Evolutionary conservation across 2,797 vertebrate genomes (phyloP), one percentile per base, ranked within the genome.

Genomic region (Monodelphis domestica): DNA sequence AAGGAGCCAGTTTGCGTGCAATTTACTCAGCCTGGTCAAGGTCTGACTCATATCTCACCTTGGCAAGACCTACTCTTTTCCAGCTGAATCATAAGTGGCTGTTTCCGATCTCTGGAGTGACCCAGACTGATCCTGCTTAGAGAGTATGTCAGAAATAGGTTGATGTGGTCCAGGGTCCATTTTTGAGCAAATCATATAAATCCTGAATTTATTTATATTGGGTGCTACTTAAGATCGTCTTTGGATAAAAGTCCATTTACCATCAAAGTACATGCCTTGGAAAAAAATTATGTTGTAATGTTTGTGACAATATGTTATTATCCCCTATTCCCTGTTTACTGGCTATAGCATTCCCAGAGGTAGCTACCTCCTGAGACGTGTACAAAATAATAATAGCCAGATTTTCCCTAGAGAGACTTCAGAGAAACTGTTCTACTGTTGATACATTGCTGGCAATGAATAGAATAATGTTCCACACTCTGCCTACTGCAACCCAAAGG

Each of bases 311-410:
- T 90, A 53, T 54, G 29, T 26, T 94, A 51, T 89, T 92, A 91
- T 90, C 96, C 89, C 90, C 78, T 10, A 92, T 94, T 92, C 89
- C 30, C 90, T 95, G 53, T 95, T 96, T 96, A 89, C 90, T 70
- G 78, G 21, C 38, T 91, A 0, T 33, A 5, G 87, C 89, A 54
- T 78, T 96, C 94, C 94, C 95, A 91, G 53, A 91, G 55, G 78
- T 30, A 92, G 92, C 4, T 5, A 53, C 87, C 93, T 95, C 90
- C 33, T 54, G 95, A 93, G 93, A 93, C 54, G 45, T 89, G 30
- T 52, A 95, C 84, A 96, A 95, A 95, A 97, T 94, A 93, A 94
- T 90, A 92, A 91, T 33, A 59, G 53, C 38, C 87, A 93, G 53
- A 90, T 91, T 51, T 94, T 12, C 78, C 92, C 91, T 54, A 29